Evolutionary conservation across 2,797 vertebrate species (phyloP), one percentile per base, ranked within the genome.

Genomic region (Orientallactaga sibirica): DNA sequence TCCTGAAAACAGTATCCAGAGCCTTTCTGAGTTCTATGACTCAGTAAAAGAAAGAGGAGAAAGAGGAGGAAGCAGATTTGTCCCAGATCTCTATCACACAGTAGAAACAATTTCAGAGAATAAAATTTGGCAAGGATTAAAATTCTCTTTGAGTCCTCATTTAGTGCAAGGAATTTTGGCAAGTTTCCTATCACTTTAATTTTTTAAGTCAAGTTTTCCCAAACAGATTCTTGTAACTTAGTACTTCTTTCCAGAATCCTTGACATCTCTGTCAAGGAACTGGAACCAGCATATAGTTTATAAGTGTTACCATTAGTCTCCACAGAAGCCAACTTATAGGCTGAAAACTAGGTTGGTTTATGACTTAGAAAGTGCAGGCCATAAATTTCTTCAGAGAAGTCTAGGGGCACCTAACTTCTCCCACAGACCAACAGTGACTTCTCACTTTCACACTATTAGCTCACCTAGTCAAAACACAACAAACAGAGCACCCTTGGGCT

Each of bases 381-480:
- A 62, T 78, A 70, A 41, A 29, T 86, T 91, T 77, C 86, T 80
- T 70, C 74, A 88, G 86, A 89, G 29, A 73, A 89, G 95, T 62
- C 55, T 75, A 79, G 94, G 78, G 82, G 66, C 80, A 88, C 20
- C 86, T 74, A 24, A 71, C 61, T 86, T 95, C 90, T 64, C 43
- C 95, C 68, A 19, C 2, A 74, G 88, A 86, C 67, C 70, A 55
- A 79, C 77, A 86, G 85, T n/a, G 80, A 86, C 73, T 67, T 64
- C n/a, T 29, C 48, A 48, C 84, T 96, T 97, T 95, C 90, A 95
- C 3, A 10, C 87, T 73, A 79, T 97, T 96, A 97, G 92, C 74
- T 98, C 96, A 97, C 92, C 91, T 91, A 0, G 27, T 91, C 81
- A 97, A 77, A 92, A 86, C 52, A 90, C 82, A 93, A 90, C 93